Evolutionary conservation across 1,140 invertebrate species (phyloP).

Genomic region (Camponotus vicinus): DNA sequence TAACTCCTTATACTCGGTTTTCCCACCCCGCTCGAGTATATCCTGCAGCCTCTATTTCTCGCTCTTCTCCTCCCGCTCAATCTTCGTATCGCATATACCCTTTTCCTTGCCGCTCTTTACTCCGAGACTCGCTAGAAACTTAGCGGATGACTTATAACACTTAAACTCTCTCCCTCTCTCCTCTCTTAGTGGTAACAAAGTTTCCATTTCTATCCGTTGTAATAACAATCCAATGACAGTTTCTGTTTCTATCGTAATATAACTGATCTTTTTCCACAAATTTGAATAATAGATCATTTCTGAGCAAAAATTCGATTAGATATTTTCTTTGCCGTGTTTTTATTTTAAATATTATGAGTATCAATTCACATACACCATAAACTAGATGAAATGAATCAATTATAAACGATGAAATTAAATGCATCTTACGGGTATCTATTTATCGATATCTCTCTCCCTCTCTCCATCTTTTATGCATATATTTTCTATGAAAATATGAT

Average conservation of each 20-base stretch:
- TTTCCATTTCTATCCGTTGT: slow-evolving; percentile 44
- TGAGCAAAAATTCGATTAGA: neutral
- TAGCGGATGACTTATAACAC: slow-evolving; percentile 54
- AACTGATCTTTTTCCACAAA: neutral
- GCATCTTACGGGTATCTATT: neutral
- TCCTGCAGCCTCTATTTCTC: neutral
- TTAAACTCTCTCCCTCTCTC: slow-evolving; percentile 40
- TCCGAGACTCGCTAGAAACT: slow-evolving; percentile 45
- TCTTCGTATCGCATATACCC: neutral
- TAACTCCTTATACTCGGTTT: slow-evolving; percentile 62
- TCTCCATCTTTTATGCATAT: neutral
- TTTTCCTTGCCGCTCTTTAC: neutral
- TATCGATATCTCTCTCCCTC: too few species aligned
- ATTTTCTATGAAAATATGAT: slow-evolving; percentile 23
- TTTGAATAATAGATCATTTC: neutral
- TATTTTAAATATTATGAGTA: neutral
- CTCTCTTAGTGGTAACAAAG: slow-evolving; percentile 19
- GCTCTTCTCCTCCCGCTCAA: neutral
- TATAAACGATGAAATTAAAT: neutral
- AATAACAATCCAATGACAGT: slow-evolving; percentile 50
- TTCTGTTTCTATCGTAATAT: neutral
- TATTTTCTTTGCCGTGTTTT: neutral
- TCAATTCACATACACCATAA: too few species aligned
- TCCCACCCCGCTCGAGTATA: neutral
- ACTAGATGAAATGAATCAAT: too few species aligned